Evolutionary conservation across 2,888 invertebrate species (phyloP).

Genomic region (Priocnemis perturbator): DNA sequence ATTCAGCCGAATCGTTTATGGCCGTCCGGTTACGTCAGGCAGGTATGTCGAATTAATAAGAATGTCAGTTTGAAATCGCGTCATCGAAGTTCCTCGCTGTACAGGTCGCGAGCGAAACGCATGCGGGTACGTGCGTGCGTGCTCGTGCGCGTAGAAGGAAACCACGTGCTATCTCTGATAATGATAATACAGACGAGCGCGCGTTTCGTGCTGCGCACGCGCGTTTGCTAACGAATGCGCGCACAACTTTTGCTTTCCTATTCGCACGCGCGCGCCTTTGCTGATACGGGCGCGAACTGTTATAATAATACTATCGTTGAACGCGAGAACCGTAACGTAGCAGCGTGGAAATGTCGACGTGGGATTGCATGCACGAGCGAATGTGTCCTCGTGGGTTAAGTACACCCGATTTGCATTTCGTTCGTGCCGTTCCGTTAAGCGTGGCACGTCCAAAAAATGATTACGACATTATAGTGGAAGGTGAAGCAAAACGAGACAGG

Average conservation of each 20-base stretch:
- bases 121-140: background rate
- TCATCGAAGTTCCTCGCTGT: background rate
- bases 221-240: background rate
- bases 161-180: slow-evolving; percentile 41
- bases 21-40: too few relatives aligned
- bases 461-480: too few relatives aligned
- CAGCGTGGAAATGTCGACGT: background rate
- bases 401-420: background rate
- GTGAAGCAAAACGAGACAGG: too few relatives aligned
- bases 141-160: slow-evolving; percentile 5
- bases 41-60: too few relatives aligned
- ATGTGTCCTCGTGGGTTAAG: background rate
- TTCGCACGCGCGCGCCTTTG: background rate
- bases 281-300: background rate
- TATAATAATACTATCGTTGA: too few relatives aligned
- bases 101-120: background rate
- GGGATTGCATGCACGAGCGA: background rate
- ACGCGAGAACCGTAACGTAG: background rate
- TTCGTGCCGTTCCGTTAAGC: background rate
- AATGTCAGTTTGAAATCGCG: too few relatives aligned
- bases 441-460: too few relatives aligned
- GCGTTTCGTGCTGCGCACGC: background rate
- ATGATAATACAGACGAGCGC: slow-evolving; percentile 25
- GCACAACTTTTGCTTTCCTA: background rate
- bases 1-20: too few relatives aligned